Base-by-base conservation (phyloP, 2,888 invertebrate species). In the Agriopis aurantiaria region DNA sequence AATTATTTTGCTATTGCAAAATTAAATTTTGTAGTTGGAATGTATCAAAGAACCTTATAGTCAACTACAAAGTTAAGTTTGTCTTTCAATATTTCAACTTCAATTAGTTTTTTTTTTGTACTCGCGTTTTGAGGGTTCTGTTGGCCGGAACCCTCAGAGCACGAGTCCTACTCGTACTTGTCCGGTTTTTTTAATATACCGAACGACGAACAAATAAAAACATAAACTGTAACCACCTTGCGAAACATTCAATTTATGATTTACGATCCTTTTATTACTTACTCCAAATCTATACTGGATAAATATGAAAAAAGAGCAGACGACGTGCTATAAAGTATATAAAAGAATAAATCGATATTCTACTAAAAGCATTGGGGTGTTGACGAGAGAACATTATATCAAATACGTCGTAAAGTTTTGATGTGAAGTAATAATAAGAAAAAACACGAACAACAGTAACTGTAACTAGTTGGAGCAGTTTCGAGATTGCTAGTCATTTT, bases 281-380 rank as follows among this genome's bases (percentile, higher is more conserved):
- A 57, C 46, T 55, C 43, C 46, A 57, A 65, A 69, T 67, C 65
- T 69, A 63, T 65, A 70, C 69, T 71, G 53, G 68, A 69, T 59
- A 69, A 59, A 68, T 65, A 69, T 55, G 56, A 63, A 71, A 67
- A 66, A 68, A 43, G 52, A 64, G 61, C 70, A 63, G 52, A 63
- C 58, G 57, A 51, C 60, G 43, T 11, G 51, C 17, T 41, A 55
- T 68, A 69, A 63, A 65, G 52, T 48, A 48, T 43, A 43, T 58
- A 63, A 43, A 65, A 55, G 55, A 69, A 75, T 76, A 76, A 81
- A 81, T 80, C 83, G 80, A 83, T 82, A 78, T 77, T 80, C 75
- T 77, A 77, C 80, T 85, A 83, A 85, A 84, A 84, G 82, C 82
- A 73, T 82, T 80, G 74, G 80, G 77, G 75, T 78, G 79, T 77